A percentile compares a stretch with the other conserved stretches of the same genome.
Conservation (phyloP, 2,797 vertebrate genomes). For the Microchirus variegatus region DNA sequence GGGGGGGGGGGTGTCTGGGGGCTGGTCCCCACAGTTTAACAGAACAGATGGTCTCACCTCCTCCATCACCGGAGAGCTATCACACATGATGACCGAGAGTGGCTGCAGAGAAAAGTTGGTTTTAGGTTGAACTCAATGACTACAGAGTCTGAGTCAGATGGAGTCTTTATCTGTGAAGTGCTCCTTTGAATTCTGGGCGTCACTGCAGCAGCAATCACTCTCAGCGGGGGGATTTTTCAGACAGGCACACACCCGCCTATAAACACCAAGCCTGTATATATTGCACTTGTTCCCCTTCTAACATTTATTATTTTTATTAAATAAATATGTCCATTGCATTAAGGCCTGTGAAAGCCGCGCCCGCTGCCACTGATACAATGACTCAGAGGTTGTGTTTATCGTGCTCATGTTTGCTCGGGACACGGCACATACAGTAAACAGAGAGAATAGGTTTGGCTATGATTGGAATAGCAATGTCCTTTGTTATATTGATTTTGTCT, state of each 20-base stretch:
- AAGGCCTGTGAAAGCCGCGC: conserved; percentile 30
- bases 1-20: not conserved
- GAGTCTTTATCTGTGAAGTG: conserved; percentile 11
- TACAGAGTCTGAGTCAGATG: conserved; percentile 22
- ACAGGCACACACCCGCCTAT: conserved; percentile 14
- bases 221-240: too few relatives aligned
- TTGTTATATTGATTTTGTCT: conserved; percentile 77
- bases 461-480: conserved; percentile 79
- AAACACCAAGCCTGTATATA: conserved; percentile 28
- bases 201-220: too few relatives aligned
- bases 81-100: conserved; percentile 24
- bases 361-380: conserved; percentile 40
- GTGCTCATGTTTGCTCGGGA: conserved; percentile 41
- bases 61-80: conserved; percentile 47
- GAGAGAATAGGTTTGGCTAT: conserved; percentile 54
- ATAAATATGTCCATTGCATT: conserved; percentile 51
- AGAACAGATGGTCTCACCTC: conserved; percentile 71
- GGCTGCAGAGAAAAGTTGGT: conserved; percentile 46
- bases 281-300: conserved; percentile 8
- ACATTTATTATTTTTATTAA: conserved; percentile 41
- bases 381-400: conserved; percentile 39
- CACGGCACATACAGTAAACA: conserved; percentile 57
- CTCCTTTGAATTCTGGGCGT: conserved; percentile 19
- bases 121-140: conserved; percentile 41
- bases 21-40: conserved; percentile 47